Evolutionary conservation across 2,888 invertebrate species (phyloP), one percentile per base, ranked within the genome.

Genomic region (Brenthis hecate): DNA sequence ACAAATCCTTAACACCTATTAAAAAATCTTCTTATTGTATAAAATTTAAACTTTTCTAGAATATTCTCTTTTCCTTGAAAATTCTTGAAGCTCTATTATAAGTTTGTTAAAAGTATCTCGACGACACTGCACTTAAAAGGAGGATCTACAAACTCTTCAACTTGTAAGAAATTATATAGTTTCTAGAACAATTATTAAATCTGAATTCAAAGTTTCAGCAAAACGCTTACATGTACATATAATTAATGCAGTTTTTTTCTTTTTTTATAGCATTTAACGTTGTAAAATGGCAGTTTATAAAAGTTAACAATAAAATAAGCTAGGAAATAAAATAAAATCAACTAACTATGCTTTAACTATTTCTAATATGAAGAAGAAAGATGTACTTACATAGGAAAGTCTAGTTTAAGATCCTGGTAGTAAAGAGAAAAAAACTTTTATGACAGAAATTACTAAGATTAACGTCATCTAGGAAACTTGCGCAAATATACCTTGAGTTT

Each of bases 401-500:
- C 0, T 14, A n/a, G 50, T 28, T 16, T 13, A n/a, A 48, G 13
- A 54, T 60, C 19, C 11, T 48, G 11, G 13, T n/a, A 43, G 51
- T 11, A 51, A 65, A 48, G 54, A 48, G 19, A 48, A 60, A 55
- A 48, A 61, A 61, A 50, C 60, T 61, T 47, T 54, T 48, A n/a
- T 58, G 23, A 58, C 54, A 43, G 28, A 60, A 66, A 60, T 60
- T 66, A 66, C 32, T n/a, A 66, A 60, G 66, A 66, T 60, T 55
- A 55, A 60, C 66, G 47, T 60, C 66, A 32, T 54, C 66, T 48
- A 48, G 79, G 75, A 83, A 87, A 88, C 82, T 88, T 85, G 74
- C 71, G 78, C 82, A 84, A 88, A 86, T 84, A 85, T 85, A 80
- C 80, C 79, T 80, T 77, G 82, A 85, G 80, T 79, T 78, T 74